Conservation (phyloP, 2,113 vertebrate genomes). For the Lepus americanus region DNA sequence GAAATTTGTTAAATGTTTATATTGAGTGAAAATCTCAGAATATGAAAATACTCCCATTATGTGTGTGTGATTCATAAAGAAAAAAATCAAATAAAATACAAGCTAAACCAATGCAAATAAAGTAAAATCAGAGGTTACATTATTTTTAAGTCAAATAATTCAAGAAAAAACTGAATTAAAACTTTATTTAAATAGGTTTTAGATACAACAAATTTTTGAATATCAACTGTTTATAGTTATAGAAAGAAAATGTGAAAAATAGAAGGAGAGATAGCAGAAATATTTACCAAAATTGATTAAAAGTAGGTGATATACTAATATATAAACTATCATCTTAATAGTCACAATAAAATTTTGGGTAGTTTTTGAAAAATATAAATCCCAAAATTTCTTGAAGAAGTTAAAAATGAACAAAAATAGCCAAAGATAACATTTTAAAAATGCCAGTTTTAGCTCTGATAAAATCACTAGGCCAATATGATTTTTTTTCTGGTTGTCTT, state of each 20-base stretch:
- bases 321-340: background rate
- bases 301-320: background rate
- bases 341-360: background rate
- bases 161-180: slow-evolving; percentile 6
- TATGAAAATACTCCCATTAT: background rate
- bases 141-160: slow-evolving; percentile 23
- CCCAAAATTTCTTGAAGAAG: slow-evolving; percentile 5
- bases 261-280: slow-evolving; percentile 5
- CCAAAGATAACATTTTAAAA: background rate
- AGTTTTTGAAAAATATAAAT: background rate
- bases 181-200: slow-evolving; percentile 38
- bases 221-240: background rate
- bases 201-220: background rate
- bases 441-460: slow-evolving; percentile 12
- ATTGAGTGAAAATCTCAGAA: slow-evolving; percentile 9
- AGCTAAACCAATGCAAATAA: background rate
- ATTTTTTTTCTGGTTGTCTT: slow-evolving; percentile 11
- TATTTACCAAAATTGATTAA: slow-evolving; percentile 14
- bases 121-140: background rate
- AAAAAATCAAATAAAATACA: background rate
- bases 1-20: slow-evolving; percentile 23
- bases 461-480: background rate
- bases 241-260: background rate
- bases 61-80: background rate
- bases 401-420: background rate